Evolutionary conservation across 2,888 invertebrate species (phyloP).

Genomic region (Rosalia funebris): DNA sequence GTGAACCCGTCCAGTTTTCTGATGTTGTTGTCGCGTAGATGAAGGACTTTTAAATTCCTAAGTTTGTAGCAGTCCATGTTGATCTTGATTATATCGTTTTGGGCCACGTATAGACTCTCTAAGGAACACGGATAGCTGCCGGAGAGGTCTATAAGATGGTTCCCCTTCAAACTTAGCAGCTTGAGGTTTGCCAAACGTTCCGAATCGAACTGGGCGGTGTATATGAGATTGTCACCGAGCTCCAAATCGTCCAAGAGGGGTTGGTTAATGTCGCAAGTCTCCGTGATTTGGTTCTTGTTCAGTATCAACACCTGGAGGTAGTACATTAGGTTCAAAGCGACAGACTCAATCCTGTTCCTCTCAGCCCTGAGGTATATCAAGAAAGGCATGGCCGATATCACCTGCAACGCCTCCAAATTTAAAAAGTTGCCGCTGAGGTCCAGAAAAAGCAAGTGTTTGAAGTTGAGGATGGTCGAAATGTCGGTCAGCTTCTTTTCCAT

Average conservation of each 20-base stretch:
- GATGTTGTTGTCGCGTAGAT: slow-evolving; percentile 76
- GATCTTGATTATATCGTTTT: slow-evolving; percentile 50
- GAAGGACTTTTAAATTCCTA: slow-evolving; percentile 73
- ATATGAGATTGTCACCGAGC: slow-evolving; percentile 63
- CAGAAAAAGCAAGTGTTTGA: slow-evolving; percentile 69
- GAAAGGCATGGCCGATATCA: slow-evolving; percentile 66
- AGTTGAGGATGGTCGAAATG: slow-evolving; percentile 65
- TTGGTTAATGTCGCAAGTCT: slow-evolving; percentile 68
- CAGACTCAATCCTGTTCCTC: slow-evolving; percentile 66
- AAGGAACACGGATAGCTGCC: slow-evolving; percentile 67
- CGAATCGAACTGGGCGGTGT: slow-evolving; percentile 53
- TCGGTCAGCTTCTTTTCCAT: slow-evolving; percentile 67
- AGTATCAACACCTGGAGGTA: slow-evolving; percentile 72
- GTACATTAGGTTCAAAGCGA: slow-evolving; percentile 65
- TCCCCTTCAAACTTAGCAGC: slow-evolving; percentile 68
- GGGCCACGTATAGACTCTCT: slow-evolving; percentile 75
- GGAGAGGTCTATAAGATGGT: slow-evolving; percentile 64
- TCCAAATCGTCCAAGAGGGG: slow-evolving; percentile 69
- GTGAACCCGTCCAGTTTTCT: slow-evolving; percentile 67
- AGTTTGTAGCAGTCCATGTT: slow-evolving; percentile 69
- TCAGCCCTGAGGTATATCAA: slow-evolving; percentile 70
- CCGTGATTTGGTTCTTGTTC: slow-evolving; percentile 67
- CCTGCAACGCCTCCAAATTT: slow-evolving; percentile 65
- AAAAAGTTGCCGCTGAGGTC: slow-evolving; percentile 69
- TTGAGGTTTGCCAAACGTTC: slow-evolving; percentile 61